Percentiles rank a stretch among this genome's conserved stretches.
These are phyloP conservation scores for Pachyrhynchus sulphureomaculatus DNA, from an alignment of 1,140 invertebrate species.

Conservation along the genomic window DNA sequence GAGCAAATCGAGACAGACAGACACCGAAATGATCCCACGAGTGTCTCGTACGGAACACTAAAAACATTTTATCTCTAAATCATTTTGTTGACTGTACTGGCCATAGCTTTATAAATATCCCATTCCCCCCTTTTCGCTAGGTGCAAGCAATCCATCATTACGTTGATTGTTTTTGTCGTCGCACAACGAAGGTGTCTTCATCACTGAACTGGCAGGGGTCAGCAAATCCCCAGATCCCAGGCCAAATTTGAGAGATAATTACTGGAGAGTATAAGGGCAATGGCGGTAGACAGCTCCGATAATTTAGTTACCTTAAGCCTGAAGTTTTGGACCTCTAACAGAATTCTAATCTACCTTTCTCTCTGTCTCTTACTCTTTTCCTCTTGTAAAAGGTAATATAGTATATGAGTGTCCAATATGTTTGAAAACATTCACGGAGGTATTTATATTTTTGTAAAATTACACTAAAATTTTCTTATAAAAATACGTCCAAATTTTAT, in stretches of 20 bases:
- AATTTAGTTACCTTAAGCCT: constrained; percentile 45
- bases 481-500: no score
- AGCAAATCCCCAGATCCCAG: constrained; percentile 48
- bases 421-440: no score
- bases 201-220: constrained; percentile 31
- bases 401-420: no score
- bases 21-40: no score
- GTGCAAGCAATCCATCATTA: constrained; percentile 17
- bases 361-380: no score
- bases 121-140: background rate
- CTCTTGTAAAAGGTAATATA: no score
- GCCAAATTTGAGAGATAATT: constrained; percentile 53
- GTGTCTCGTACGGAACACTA: no score
- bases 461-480: no score
- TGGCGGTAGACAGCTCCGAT: constrained; percentile 40
- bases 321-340: constrained; percentile 21
- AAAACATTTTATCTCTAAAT: no score
- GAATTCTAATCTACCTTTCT: constrained; percentile 9
- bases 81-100: no score
- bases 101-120: background rate
- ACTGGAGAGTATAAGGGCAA: constrained; percentile 42
- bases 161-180: constrained; percentile 32
- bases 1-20: no score
- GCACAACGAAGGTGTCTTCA: constrained; percentile 29
- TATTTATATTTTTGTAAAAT: no score